Conservation (phyloP, 92 coral and sea anemone species). For the Zoanthus sociatus region DNA sequence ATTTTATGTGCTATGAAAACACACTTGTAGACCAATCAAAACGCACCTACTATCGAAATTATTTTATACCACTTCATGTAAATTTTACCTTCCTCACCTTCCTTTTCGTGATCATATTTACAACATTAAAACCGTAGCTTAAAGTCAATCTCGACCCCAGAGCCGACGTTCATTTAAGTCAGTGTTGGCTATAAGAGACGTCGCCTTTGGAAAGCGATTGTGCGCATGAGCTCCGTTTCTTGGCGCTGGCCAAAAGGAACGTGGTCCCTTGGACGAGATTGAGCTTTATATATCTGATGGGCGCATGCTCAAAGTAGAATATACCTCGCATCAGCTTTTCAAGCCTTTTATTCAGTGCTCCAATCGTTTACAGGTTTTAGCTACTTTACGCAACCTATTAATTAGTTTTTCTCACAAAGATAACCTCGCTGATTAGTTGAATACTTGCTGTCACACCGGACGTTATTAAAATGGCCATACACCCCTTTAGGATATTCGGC, state of each 20-base stretch:
- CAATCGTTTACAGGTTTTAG: background rate
- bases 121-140: background rate
- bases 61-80: background rate
- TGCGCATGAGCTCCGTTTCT: background rate
- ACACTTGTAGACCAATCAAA: too few relatives aligned
- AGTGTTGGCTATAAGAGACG: background rate
- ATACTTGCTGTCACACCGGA: background rate
- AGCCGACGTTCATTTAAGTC: background rate
- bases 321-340: background rate
- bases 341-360: background rate
- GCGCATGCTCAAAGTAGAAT: background rate
- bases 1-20: too few relatives aligned
- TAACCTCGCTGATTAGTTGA: background rate
- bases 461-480: conserved; percentile 34
- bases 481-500: conserved; percentile 20
- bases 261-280: background rate
- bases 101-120: background rate
- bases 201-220: background rate
- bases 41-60: too few relatives aligned
- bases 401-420: conserved; percentile 8
- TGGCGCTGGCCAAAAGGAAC: too few relatives aligned
- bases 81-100: background rate
- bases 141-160: background rate
- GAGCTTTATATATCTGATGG: background rate
- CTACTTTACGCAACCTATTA: background rate